phyloP scores from a whole-genome alignment of 1,140 invertebrate species.

The Papilio glaucus region DNA sequence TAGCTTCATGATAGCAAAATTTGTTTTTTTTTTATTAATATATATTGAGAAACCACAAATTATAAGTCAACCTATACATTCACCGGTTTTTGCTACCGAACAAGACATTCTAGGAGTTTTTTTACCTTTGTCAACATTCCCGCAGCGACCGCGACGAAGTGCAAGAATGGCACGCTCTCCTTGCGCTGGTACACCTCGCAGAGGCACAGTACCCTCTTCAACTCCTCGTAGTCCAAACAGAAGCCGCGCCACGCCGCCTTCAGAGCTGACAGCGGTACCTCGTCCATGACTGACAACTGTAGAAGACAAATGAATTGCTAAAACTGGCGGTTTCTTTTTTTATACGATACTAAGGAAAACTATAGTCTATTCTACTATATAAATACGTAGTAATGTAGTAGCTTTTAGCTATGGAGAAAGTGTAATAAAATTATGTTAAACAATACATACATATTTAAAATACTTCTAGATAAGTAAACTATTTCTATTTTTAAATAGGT shows the following conservation, averaged over 20 bases:
- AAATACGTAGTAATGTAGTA: too few relatives aligned
- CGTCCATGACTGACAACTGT: slow-evolving; percentile 60
- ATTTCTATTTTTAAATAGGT: too few relatives aligned
- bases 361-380: too few relatives aligned
- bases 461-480: too few relatives aligned
- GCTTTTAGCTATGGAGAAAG: too few relatives aligned
- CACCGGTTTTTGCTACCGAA: not conserved
- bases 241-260: slow-evolving; percentile 87
- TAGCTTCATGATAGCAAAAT: too few relatives aligned
- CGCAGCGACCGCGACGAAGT: slow-evolving; percentile 88
- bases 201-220: slow-evolving; percentile 86
- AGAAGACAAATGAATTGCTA: slow-evolving; percentile 3
- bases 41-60: not conserved
- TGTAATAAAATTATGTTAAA: too few relatives aligned
- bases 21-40: too few relatives aligned
- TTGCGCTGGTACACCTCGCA: slow-evolving; percentile 83
- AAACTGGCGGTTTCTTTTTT: too few relatives aligned
- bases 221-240: slow-evolving; percentile 84
- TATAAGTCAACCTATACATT: not conserved
- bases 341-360: too few relatives aligned
- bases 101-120: not conserved
- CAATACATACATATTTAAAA: too few relatives aligned
- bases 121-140: slow-evolving; percentile 85
- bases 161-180: slow-evolving; percentile 85
- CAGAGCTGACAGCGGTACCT: slow-evolving; percentile 72